phyloP scores from a whole-genome alignment of 2,797 vertebrate genomes.

The Trematomus bernacchii region DNA sequence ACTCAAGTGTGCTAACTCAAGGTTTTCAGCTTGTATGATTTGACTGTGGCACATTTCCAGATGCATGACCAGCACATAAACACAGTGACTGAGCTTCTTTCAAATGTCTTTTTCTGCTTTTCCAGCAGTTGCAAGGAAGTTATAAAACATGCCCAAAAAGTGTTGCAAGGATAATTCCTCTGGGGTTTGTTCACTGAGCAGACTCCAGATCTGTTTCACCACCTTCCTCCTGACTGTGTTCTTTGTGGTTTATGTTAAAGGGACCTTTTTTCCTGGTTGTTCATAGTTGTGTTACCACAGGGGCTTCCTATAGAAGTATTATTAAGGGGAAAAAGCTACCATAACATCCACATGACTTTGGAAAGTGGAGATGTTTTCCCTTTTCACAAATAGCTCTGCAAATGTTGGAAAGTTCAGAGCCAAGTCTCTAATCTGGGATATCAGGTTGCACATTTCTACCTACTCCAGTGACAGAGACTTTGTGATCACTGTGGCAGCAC shows the following conservation, averaged over 20 bases:
- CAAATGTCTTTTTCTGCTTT: not conserved
- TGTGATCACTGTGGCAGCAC: constrained; percentile 6
- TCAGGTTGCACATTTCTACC: constrained; percentile 49
- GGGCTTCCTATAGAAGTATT: constrained; percentile 26
- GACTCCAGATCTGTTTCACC: constrained; percentile 18
- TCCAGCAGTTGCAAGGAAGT: not conserved
- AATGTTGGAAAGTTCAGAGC: constrained; percentile 8
- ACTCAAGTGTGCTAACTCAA: constrained; percentile 9
- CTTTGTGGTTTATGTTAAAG: constrained; percentile 34
- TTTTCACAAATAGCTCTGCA: not conserved
- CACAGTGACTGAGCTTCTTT: not conserved
- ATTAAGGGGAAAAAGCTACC: constrained; percentile 7
- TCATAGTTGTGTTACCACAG: constrained; percentile 20
- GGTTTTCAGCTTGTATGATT: constrained; percentile 4
- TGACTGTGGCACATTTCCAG: not conserved
- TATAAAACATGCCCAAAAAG: constrained; percentile 13
- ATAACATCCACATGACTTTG: constrained; percentile 17
- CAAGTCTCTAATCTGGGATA: constrained; percentile 26
- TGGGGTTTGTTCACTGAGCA: constrained; percentile 23
- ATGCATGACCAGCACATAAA: constrained; percentile 17
- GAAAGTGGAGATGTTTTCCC: constrained; percentile 26
- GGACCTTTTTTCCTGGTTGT: constrained; percentile 18
- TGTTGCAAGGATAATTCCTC: not conserved
- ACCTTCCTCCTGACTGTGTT: constrained; percentile 32
- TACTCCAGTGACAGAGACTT: constrained; percentile 36